Conservation (phyloP, 2,888 invertebrate genomes). For the Monochamus alternatus region DNA sequence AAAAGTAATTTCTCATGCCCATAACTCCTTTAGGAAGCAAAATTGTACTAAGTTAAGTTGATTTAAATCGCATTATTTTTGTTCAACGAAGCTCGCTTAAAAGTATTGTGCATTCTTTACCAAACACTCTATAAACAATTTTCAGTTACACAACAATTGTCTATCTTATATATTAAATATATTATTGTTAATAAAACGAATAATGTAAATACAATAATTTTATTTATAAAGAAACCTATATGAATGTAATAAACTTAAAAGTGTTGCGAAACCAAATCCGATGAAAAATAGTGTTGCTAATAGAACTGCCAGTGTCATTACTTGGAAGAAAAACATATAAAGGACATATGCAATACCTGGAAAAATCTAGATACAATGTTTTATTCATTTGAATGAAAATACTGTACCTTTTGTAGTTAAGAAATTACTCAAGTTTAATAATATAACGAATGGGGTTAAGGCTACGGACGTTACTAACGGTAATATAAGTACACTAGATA, state of each 20-base stretch:
- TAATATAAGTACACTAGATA: constrained; percentile 47
- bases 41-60: too few relatives aligned
- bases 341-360: constrained; percentile 51
- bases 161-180: too few relatives aligned
- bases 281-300: constrained; percentile 51
- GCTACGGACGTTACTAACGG: constrained; percentile 55
- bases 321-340: constrained; percentile 54
- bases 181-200: too few relatives aligned
- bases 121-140: too few relatives aligned
- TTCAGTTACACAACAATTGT: too few relatives aligned
- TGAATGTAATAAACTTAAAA: constrained; percentile 54
- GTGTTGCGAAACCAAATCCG: constrained; percentile 50
- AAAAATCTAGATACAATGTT: constrained; percentile 29
- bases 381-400: neutral
- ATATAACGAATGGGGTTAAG: constrained; percentile 52
- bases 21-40: too few relatives aligned
- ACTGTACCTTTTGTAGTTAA: constrained; percentile 47
- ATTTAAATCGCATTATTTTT: too few relatives aligned
- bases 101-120: too few relatives aligned
- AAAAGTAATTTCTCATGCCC: too few relatives aligned
- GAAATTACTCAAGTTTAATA: constrained; percentile 46
- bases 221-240: constrained; percentile 43
- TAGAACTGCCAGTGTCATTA: constrained; percentile 47
- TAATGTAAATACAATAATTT: neutral
- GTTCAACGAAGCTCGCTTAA: too few relatives aligned